Percentiles rank a stretch among this genome's conserved stretches.
These are phyloP conservation scores for Frankliniella fusca DNA, from an alignment of 2,888 invertebrate species.

Conservation along the genomic window DNA sequence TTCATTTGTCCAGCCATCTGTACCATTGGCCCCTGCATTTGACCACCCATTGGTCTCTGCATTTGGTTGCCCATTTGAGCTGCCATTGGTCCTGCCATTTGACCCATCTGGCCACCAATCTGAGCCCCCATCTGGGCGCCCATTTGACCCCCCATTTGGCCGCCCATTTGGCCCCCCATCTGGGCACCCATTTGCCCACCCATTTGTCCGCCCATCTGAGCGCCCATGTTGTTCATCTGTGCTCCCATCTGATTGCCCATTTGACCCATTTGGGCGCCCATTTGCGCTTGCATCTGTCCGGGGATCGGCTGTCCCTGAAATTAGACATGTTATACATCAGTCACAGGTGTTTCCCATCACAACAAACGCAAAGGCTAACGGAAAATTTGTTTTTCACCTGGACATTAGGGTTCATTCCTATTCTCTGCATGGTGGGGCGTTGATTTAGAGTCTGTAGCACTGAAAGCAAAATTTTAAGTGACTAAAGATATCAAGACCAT, in stretches of 20 bases:
- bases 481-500: slow-evolving; percentile 24
- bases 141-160: slow-evolving; percentile 49
- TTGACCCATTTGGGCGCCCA: slow-evolving; percentile 43
- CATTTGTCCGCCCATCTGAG: slow-evolving; percentile 32
- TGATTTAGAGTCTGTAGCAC: slow-evolving; percentile 73
- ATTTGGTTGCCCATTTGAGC: slow-evolving; percentile 48
- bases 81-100: slow-evolving; percentile 45
- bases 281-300: slow-evolving; percentile 35
- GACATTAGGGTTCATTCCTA: slow-evolving; percentile 49
- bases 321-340: neutral
- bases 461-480: slow-evolving; percentile 37
- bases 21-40: slow-evolving; percentile 41
- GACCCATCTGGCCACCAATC: slow-evolving; percentile 51
- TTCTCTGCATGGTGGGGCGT: slow-evolving; percentile 55
- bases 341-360: neutral
- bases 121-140: slow-evolving; percentile 47
- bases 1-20: slow-evolving; percentile 41
- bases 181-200: slow-evolving; percentile 35
- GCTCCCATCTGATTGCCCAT: slow-evolving; percentile 45
- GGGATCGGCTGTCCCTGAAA: slow-evolving; percentile 14
- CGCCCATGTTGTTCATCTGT: slow-evolving; percentile 41
- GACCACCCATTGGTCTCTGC: slow-evolving; percentile 45
- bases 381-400: slow-evolving; percentile 33
- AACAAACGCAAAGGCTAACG: slow-evolving; percentile 28
- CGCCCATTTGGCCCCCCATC: slow-evolving; percentile 16